Conservation (phyloP, 2,113 vertebrate genomes). For the Saccopteryx leptura region DNA sequence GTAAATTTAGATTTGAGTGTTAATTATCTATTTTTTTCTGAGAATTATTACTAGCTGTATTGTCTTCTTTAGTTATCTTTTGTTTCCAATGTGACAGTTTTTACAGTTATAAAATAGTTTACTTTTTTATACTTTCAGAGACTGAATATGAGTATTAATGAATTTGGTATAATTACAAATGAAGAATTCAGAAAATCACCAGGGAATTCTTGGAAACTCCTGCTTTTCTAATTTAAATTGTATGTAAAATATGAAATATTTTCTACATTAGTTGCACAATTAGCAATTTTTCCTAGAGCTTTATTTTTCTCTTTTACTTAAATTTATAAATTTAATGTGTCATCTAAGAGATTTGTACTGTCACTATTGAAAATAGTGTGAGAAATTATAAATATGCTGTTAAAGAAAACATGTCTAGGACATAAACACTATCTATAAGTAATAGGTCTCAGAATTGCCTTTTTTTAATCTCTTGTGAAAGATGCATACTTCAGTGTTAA, state of each 20-base stretch:
- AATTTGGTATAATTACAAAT: constrained; percentile 69
- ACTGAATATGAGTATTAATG: constrained; percentile 70
- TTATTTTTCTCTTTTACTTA: constrained; percentile 59
- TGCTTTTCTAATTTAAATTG: constrained; percentile 42
- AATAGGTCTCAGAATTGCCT: neutral
- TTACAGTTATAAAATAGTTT: constrained; percentile 36
- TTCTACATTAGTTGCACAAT: neutral
- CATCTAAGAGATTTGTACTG: constrained; percentile 31
- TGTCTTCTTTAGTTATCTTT: neutral
- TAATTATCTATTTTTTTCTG: neutral
- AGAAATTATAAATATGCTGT: constrained; percentile 9
- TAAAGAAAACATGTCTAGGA: neutral
- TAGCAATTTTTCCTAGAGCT: constrained; percentile 32
- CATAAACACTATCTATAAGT: neutral
- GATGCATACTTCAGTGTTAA: neutral
- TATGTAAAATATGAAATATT: constrained; percentile 35
- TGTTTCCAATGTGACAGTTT: neutral
- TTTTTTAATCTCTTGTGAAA: neutral
- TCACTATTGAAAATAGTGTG: neutral
- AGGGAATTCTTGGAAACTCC: constrained; percentile 64
- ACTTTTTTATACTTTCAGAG: constrained; percentile 65
- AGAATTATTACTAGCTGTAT: neutral
- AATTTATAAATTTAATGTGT: constrained; percentile 63
- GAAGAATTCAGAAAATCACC: constrained; percentile 70
- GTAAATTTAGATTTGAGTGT: neutral